phyloP scores from a whole-genome alignment of 1,140 invertebrate genomes.

The Hycleus phaleratus region DNA sequence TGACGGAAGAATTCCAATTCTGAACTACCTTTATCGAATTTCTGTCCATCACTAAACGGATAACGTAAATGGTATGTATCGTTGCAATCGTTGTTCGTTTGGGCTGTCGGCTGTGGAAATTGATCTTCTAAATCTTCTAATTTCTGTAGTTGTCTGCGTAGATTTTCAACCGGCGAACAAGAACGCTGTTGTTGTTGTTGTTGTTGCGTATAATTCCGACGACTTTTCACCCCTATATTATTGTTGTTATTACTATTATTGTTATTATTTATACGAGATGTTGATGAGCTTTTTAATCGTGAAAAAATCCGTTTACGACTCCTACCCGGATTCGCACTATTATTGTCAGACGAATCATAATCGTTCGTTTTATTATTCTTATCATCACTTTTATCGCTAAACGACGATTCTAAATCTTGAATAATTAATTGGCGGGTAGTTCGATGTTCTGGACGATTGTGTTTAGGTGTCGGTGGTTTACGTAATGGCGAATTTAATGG shows the following conservation, averaged over 20 bases:
- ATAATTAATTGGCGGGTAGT: conserved; percentile 30
- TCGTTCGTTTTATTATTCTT: conserved; percentile 28
- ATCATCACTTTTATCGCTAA: conserved; percentile 37
- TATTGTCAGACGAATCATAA: conserved; percentile 33
- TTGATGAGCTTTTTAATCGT: conserved; percentile 55
- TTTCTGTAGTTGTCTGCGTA: conserved; percentile 66
- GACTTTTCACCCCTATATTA: background rate
- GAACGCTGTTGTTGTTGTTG: conserved; percentile 42
- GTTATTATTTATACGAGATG: conserved; percentile 47
- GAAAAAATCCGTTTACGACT: conserved; percentile 54
- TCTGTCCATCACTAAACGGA: conserved; percentile 39
- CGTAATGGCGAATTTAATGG: conserved; percentile 31
- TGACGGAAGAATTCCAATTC: conserved; percentile 74
- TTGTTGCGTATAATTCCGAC: conserved; percentile 8
- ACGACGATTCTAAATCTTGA: conserved; percentile 35
- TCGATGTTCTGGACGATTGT: conserved; percentile 23
- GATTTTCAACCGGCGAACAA: conserved; percentile 65
- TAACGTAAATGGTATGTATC: conserved; percentile 67
- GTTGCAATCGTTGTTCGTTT: conserved; percentile 8
- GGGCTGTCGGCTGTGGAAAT: conserved; percentile 52
- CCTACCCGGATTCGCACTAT: conserved; percentile 31
- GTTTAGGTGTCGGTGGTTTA: conserved; percentile 31
- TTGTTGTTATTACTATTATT: conserved; percentile 12
- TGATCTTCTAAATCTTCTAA: conserved; percentile 73
- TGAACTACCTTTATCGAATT: conserved; percentile 44